Conservation (phyloP, 2,113 vertebrate genomes). For the Aegithalos caudatus region DNA sequence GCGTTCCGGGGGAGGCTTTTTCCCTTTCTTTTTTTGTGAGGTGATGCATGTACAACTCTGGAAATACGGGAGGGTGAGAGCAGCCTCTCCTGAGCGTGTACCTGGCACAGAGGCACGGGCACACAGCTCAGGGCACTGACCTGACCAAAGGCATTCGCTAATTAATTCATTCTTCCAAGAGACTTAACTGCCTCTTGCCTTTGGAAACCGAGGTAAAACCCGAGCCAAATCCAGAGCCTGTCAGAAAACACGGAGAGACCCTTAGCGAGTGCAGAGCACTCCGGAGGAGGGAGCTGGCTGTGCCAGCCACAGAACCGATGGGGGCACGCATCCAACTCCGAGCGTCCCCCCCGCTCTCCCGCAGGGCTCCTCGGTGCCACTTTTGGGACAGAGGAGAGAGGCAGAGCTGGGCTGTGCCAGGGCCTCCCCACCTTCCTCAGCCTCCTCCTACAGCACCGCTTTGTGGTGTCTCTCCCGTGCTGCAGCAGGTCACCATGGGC, state of each 20-base stretch:
- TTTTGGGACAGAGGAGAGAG: not conserved
- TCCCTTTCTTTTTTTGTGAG: conserved; percentile 7
- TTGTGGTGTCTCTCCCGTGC: not conserved
- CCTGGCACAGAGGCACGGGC: not conserved
- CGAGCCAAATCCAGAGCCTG: conserved; percentile 24
- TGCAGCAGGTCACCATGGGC: not conserved
- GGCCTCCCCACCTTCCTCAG: not conserved
- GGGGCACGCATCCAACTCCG: not conserved
- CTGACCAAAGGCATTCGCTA: conserved; percentile 56
- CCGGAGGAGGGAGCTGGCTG: not conserved
- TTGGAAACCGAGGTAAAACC: conserved; percentile 27
- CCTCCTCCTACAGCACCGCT: not conserved
- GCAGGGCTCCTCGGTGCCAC: rapidly evolving
- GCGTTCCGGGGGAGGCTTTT: not conserved
- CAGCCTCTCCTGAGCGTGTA: not conserved
- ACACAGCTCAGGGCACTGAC: conserved; percentile 19
- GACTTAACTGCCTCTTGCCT: conserved; percentile 56
- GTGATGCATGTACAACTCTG: not conserved
- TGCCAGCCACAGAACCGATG: rapidly evolving
- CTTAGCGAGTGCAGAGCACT: not conserved
- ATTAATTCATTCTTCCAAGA: conserved; percentile 61
- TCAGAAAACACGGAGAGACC: conserved; percentile 8
- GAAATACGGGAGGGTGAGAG: not conserved
- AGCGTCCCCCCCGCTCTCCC: rapidly evolving
- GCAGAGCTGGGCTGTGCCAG: not conserved